Evolutionary conservation across 2,113 vertebrate species (phyloP), one percentile per base, ranked within the genome.

Genomic region (Pterocles orientalis): DNA sequence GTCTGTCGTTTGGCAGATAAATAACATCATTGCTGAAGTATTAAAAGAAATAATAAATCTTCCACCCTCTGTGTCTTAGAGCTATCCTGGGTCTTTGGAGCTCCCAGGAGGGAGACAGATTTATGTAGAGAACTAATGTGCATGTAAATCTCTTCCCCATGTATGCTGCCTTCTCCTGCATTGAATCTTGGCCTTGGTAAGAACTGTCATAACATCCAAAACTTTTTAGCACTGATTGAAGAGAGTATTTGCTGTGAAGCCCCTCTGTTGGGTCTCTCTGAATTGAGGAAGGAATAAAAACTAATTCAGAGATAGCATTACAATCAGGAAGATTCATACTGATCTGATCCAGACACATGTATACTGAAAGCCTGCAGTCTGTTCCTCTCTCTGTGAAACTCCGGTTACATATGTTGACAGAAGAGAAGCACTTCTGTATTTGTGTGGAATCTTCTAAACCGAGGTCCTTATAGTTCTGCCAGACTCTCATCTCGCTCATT

Each of bases 1-100:
- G 28, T 82, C 66, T 87, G 70, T 87, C 50, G 84, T 71, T 82
- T 90, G 70, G 36, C 70, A 85, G 45, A 88, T 36, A 80, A 92
- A 80, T 76, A 89, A 53, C 65, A 54, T 76, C 6, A 80, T 19
- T 80, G 41, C 61, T 80, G 5, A 94, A 92, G 26, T 87, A 87
- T 68, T 82, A 80, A 89, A 83, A 91, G 73, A 86, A 95, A 76
- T 61, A 72, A 92, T 82, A 80, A 72, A 76, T 95, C 87, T 87
- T 94, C 48, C 6, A 39, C 45, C 16, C 14, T 85, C 41, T 79
- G 18, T 82, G 61, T 76, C 65, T 75, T 80, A 66, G 7, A 61
- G 58, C 70, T 73, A 58, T 58, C 47, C 64, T 34, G 24, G 80
- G 62, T 65, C 62, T 51, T 41, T 91, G 58, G 31, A 93, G 36